Evolutionary conservation across 2,888 invertebrate species (phyloP).

Genomic region (Scotopteryx bipunctaria): DNA sequence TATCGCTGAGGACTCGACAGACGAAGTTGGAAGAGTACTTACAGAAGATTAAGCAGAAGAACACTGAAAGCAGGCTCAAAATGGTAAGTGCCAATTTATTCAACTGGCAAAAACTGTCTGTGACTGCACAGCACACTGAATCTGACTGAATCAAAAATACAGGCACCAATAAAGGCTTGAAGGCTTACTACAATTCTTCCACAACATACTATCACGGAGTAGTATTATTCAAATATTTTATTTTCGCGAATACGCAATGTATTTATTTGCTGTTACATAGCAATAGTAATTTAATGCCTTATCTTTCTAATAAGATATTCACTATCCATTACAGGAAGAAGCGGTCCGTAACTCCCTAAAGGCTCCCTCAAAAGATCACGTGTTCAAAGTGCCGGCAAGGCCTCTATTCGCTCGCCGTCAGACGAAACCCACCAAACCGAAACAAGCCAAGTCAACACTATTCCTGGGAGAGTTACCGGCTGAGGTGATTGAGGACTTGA

Average conservation of each 20-base stretch:
- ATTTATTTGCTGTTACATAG: too few relatives aligned
- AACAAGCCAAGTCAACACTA: constrained; percentile 40
- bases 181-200: too few relatives aligned
- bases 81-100: constrained; percentile 61
- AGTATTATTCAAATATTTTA: too few relatives aligned
- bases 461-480: constrained; percentile 49
- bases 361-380: constrained; percentile 34
- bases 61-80: constrained; percentile 52
- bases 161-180: too few relatives aligned
- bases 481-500: constrained; percentile 62
- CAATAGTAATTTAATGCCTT: too few relatives aligned
- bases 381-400: constrained; percentile 55
- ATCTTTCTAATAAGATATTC: neutral
- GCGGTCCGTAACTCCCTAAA: constrained; percentile 52
- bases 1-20: constrained; percentile 51
- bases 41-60: constrained; percentile 56
- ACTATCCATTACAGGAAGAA: constrained; percentile 59
- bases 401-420: constrained; percentile 37
- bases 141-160: too few relatives aligned
- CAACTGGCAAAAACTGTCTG: too few relatives aligned
- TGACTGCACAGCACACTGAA: too few relatives aligned
- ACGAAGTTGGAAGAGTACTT: constrained; percentile 54
- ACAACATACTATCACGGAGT: too few relatives aligned
- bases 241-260: too few relatives aligned
- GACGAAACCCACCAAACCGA: constrained; percentile 41